These are phyloP conservation scores for Pissodes strobi DNA, from an alignment of 1,140 invertebrate genomes.

Conservation along the genomic window DNA sequence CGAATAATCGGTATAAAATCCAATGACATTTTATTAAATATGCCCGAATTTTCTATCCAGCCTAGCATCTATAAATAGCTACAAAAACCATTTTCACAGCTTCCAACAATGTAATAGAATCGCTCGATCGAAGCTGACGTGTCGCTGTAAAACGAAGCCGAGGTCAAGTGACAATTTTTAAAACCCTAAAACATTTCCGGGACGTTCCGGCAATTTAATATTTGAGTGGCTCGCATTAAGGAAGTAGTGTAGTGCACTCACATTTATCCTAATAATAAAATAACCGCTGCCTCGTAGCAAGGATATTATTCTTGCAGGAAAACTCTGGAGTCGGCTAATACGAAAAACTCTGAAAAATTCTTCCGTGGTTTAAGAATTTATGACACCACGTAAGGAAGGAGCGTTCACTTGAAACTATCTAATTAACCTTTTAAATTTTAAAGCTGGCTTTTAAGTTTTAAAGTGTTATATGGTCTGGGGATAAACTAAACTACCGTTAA, in stretches of 20 bases:
- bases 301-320: constrained; percentile 28
- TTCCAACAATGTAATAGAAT: no score
- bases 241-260: constrained; percentile 28
- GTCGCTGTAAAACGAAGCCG: no score
- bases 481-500: constrained; percentile 25
- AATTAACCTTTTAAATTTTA: constrained; percentile 39
- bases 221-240: constrained; percentile 27
- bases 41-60: no score
- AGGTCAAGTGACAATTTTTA: constrained; percentile 9
- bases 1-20: no score
- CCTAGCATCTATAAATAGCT: no score
- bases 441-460: constrained; percentile 32
- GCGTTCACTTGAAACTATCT: constrained; percentile 35
- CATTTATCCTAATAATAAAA: constrained; percentile 37
- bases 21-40: no score
- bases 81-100: no score
- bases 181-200: constrained; percentile 6
- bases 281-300: constrained; percentile 26
- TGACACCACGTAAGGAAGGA: constrained; percentile 29
- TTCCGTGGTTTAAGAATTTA: constrained; percentile 38
- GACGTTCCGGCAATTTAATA: constrained; percentile 26
- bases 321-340: constrained; percentile 26
- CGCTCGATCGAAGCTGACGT: no score
- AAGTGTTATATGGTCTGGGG: constrained; percentile 29
- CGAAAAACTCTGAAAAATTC: constrained; percentile 33